Base-by-base conservation (phyloP, 2,888 invertebrate species). In the Calliphora vomitoria region DNA sequence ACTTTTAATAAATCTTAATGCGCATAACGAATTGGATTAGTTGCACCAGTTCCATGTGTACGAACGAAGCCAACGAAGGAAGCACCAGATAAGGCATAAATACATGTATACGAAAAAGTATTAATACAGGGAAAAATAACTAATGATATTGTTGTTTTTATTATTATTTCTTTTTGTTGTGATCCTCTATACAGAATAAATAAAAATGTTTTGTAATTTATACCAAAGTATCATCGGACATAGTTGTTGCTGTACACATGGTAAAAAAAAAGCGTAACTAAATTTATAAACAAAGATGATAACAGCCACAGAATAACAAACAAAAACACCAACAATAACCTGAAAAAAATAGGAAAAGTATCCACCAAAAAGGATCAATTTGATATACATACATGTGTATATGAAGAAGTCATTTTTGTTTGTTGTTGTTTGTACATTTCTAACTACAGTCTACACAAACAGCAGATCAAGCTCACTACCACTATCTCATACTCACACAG, bases 1-100 rank as follows among this genome's bases (percentile, higher is more conserved):
- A 92, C 92, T 92, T 93, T 92, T 92, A 93, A 93, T 93, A 93
- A 92, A 93, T 93, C 91, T 91, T 92, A 93, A 93, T 93, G 93
- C 90, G 93, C 91, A 93, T 92, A 91, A 93, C 93, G 92, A 93
- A 93, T 92, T 91, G 90, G 91, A 92, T 93, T 89, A 83, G 89
- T 89, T 88, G 75, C 88, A 90, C 88, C 89, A 87, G 86, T 87
- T 89, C 82, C 88, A 86, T 87, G 84, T 82, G 41, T 18, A 71
- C 72, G 55, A 31, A 18, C 41, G 55, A 60, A 66, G 18, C 50
- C 41, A 44, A 44, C 20, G 58, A 50, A 25, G 25, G n/a, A 20
- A 79, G 68, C 20, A 79, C 31, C 76, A 76, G 75, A 82, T 75
- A 82, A 62, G 41, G 44, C 44, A 82, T 47, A 55, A 60, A 69